phyloP scores from a whole-genome alignment of 1,140 invertebrate genomes.

The Cotesia chilonis region DNA sequence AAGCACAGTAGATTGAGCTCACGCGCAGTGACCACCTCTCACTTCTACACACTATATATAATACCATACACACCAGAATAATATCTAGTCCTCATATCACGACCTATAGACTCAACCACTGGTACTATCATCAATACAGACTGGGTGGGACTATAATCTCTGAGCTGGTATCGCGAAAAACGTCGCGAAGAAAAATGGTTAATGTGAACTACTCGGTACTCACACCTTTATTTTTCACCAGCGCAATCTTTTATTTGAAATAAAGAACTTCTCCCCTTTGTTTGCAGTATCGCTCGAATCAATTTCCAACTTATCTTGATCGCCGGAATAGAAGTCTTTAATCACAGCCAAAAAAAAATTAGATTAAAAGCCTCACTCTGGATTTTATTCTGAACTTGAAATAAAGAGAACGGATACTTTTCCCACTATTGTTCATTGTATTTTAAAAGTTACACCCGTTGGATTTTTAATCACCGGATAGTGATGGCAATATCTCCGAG shows the following conservation, averaged over 20 bases:
- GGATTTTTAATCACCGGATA: slow-evolving; percentile 34
- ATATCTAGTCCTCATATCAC: no score
- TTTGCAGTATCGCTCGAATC: slow-evolving; percentile 6
- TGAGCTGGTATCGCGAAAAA: slow-evolving; percentile 31
- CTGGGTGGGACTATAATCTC: slow-evolving; percentile 48
- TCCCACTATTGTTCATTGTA: slow-evolving; percentile 39
- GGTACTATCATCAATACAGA: slow-evolving; percentile 54
- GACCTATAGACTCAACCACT: slow-evolving; percentile 13
- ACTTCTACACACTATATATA: slow-evolving; percentile 28
- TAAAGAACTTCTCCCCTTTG: neutral
- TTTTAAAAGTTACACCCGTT: slow-evolving; percentile 22
- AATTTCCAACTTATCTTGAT: slow-evolving; percentile 3
- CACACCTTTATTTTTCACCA: neutral
- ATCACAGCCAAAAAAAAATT: neutral
- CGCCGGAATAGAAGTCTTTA: neutral
- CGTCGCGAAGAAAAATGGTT: slow-evolving; percentile 51
- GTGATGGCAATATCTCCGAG: slow-evolving; percentile 24
- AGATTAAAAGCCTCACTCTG: neutral
- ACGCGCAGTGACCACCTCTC: slow-evolving; percentile 34
- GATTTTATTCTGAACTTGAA: neutral
- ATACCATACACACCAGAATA: neutral
- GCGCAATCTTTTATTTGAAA: neutral
- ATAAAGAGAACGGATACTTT: slow-evolving; percentile 25
- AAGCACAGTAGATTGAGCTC: slow-evolving; percentile 49
- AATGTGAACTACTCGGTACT: neutral